phyloP scores from a whole-genome alignment of 2,888 invertebrate species.

The Phania funesta region DNA sequence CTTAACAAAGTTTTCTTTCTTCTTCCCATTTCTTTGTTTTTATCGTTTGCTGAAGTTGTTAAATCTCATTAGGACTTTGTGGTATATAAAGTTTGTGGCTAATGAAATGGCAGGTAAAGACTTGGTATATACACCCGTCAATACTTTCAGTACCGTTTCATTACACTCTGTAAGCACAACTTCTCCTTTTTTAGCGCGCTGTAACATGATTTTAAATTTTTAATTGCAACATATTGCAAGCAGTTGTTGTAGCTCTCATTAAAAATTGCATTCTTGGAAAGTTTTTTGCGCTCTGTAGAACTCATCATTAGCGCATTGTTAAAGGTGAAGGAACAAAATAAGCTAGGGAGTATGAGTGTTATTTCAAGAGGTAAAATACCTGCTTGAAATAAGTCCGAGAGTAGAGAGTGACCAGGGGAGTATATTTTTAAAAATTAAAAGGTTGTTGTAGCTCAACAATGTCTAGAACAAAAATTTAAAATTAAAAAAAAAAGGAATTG shows the following conservation, averaged over 20 bases:
- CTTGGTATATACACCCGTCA: background rate
- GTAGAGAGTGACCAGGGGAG: background rate
- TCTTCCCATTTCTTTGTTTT: too few species aligned
- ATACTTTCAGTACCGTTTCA: background rate
- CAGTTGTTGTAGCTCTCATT: slow-evolving; percentile 46
- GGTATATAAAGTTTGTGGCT: too few species aligned
- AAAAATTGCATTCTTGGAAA: slow-evolving; percentile 43
- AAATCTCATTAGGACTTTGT: too few species aligned
- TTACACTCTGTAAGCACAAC: background rate
- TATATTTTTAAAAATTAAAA: too few species aligned
- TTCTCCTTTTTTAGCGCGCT: background rate
- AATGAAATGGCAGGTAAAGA: background rate
- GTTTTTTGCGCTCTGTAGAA: too few species aligned
- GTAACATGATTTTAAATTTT: slow-evolving; percentile 19
- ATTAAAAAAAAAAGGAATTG: too few species aligned
- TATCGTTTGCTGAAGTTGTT: too few species aligned
- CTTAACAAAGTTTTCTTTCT: too few species aligned
- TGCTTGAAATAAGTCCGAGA: background rate
- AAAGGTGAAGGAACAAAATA: slow-evolving; percentile 12
- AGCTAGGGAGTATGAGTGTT: too few species aligned
- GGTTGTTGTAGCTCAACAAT: too few species aligned
- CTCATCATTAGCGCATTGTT: slow-evolving; percentile 31
- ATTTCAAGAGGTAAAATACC: slow-evolving; percentile 2
- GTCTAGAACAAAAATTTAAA: too few species aligned
- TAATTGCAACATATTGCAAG: slow-evolving; percentile 20